Evolutionary conservation across 1,140 invertebrate species (phyloP).

Genomic region (Scaptomyza pallida): DNA sequence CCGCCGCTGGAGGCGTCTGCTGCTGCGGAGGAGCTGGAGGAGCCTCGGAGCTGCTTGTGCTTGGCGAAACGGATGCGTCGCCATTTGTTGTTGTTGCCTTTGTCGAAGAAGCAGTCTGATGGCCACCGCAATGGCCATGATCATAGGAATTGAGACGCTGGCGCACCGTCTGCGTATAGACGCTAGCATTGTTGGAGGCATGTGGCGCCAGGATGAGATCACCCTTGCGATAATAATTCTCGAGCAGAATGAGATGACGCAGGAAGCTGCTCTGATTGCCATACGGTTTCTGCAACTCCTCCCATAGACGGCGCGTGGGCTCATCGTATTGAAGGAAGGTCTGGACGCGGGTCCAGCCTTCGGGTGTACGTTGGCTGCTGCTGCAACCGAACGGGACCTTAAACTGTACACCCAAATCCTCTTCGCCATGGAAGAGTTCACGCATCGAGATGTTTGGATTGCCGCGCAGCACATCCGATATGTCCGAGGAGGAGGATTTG

Average conservation of each 20-base stretch:
- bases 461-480: constrained; percentile 86
- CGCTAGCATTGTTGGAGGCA: constrained; percentile 89
- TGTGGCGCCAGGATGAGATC: constrained; percentile 89
- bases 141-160: constrained; percentile 91
- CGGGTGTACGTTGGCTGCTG: constrained; percentile 86
- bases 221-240: constrained; percentile 92
- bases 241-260: constrained; percentile 90
- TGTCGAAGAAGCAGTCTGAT: not conserved
- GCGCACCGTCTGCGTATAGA: constrained; percentile 91
- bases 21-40: constrained; percentile 7
- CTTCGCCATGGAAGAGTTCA: constrained; percentile 91
- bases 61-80: constrained; percentile 13
- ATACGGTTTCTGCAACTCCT: constrained; percentile 92
- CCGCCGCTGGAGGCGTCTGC: constrained; percentile 1
- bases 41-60: constrained; percentile 1
- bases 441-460: constrained; percentile 92
- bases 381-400: constrained; percentile 83
- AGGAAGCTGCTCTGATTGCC: constrained; percentile 93
- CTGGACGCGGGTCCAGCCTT: constrained; percentile 92
- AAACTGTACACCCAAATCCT: constrained; percentile 91
- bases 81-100: no score
- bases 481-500: constrained; percentile 53
- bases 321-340: constrained; percentile 91
- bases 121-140: constrained; percentile 81
- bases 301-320: constrained; percentile 92